phyloP scores from a whole-genome alignment of 1,140 invertebrate genomes.

The Xylocopa sonorina region DNA sequence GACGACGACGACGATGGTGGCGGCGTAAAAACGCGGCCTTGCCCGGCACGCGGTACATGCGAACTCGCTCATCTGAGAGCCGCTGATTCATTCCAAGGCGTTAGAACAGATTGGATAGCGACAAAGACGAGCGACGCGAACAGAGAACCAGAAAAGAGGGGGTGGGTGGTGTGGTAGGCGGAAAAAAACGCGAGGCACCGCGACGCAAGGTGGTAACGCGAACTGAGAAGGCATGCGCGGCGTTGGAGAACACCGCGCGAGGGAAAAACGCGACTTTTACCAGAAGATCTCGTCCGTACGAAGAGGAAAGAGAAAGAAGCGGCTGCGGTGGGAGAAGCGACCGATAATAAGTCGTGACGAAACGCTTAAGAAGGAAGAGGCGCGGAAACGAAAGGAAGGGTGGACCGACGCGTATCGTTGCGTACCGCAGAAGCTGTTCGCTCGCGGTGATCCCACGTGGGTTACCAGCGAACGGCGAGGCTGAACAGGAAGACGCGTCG shows the following conservation, averaged over 20 bases:
- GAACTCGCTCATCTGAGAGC: conserved; percentile 63
- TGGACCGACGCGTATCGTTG: conserved; percentile 16
- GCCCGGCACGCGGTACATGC: conserved; percentile 67
- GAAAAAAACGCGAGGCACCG: not conserved
- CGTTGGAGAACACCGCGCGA: too few relatives aligned
- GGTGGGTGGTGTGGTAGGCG: not conserved
- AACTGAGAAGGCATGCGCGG: too few relatives aligned
- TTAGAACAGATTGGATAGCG: conserved; percentile 22
- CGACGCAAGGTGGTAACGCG: not conserved
- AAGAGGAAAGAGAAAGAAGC: not conserved
- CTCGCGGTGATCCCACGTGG: conserved; percentile 55
- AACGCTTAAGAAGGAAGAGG: not conserved
- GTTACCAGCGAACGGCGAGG: conserved; percentile 21
- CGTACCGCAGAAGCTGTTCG: conserved; percentile 10
- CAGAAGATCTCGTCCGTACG: too few relatives aligned
- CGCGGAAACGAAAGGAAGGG: not conserved
- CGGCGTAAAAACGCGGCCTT: conserved; percentile 69
- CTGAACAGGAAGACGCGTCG: conserved; percentile 34
- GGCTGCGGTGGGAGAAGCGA: not conserved
- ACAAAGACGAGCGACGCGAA: not conserved
- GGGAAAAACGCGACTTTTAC: not conserved
- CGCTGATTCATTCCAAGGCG: conserved; percentile 61
- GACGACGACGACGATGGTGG: too few relatives aligned
- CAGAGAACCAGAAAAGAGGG: too few relatives aligned
- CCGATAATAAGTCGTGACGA: not conserved